Conservation (phyloP, 1,140 invertebrate species). For the Ips typographus region DNA sequence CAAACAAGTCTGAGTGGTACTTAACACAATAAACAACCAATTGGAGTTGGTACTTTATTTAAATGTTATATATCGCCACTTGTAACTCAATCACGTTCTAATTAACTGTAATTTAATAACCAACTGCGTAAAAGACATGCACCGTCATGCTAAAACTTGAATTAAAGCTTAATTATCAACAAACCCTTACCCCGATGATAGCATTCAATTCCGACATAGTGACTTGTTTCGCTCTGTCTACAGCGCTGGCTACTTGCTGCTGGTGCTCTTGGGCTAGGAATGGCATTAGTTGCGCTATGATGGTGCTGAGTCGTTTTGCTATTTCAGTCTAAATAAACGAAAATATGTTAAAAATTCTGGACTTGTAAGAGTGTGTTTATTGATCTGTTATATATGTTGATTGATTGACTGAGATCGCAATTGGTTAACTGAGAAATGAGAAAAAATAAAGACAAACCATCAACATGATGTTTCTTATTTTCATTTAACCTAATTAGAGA, state of each 20-base stretch:
- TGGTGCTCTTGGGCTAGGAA: constrained; percentile 93
- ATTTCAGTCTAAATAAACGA: constrained; percentile 82
- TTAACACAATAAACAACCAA: too few species aligned
- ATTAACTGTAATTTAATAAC: too few species aligned
- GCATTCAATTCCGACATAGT: constrained; percentile 92
- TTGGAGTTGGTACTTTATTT: too few species aligned
- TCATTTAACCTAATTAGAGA: too few species aligned
- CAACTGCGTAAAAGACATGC: too few species aligned
- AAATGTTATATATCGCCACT: too few species aligned
- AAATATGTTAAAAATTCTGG: not conserved
- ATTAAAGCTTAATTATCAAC: not conserved
- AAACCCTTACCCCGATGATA: constrained; percentile 77
- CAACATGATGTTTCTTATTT: constrained; percentile 1
- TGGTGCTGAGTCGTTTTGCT: constrained; percentile 86
- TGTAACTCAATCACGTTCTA: too few species aligned
- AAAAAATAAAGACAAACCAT: not conserved
- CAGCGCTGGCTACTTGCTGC: constrained; percentile 88
- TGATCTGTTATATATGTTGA: too few species aligned
- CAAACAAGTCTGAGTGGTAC: too few species aligned
- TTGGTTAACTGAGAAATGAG: not conserved
- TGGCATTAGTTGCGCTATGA: constrained; percentile 88
- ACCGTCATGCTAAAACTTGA: too few species aligned
- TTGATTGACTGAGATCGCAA: too few species aligned
- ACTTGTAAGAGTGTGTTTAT: not conserved
- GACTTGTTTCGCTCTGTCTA: constrained; percentile 94